Conservation (phyloP, 2,888 invertebrate genomes). For the Tribolium freemani region DNA sequence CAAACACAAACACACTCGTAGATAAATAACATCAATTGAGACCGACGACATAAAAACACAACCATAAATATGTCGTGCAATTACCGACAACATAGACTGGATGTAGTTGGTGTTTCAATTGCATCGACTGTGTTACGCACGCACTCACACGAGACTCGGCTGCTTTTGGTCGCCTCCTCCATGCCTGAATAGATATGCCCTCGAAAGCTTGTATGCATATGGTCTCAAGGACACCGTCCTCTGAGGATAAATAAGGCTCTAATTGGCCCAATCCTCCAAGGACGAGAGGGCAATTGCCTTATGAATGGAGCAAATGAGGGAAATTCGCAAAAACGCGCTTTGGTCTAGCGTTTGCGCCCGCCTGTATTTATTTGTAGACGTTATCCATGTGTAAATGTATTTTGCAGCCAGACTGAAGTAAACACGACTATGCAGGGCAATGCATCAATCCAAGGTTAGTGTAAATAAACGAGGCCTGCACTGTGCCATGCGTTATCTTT, state of each 20-base stretch:
- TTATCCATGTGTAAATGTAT: conserved; percentile 64
- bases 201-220: conserved; percentile 61
- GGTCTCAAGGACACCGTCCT: conserved; percentile 63
- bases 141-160: conserved; percentile 33
- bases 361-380: conserved; percentile 55
- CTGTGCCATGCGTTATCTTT: conserved; percentile 40
- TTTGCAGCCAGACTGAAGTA: conserved; percentile 65
- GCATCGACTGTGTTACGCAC: conserved; percentile 38
- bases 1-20: conserved; percentile 48
- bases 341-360: conserved; percentile 8
- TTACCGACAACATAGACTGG: conserved; percentile 45
- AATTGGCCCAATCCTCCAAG: conserved; percentile 19
- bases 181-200: conserved; percentile 56
- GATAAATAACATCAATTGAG: conserved; percentile 53
- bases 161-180: conserved; percentile 20
- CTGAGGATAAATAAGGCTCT: conserved; percentile 13
- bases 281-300: conserved; percentile 23
- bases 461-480: conserved; percentile 52
- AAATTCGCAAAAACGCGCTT: conserved; percentile 13
- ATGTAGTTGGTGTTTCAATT: conserved; percentile 38
- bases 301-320: conserved; percentile 9
- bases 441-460: conserved; percentile 67
- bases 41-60: conserved; percentile 48
- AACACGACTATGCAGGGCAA: conserved; percentile 66
- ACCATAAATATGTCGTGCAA: conserved; percentile 48